Base-by-base conservation (phyloP, 2,888 invertebrate genomes). In the Ormyrus pomaceus region DNA sequence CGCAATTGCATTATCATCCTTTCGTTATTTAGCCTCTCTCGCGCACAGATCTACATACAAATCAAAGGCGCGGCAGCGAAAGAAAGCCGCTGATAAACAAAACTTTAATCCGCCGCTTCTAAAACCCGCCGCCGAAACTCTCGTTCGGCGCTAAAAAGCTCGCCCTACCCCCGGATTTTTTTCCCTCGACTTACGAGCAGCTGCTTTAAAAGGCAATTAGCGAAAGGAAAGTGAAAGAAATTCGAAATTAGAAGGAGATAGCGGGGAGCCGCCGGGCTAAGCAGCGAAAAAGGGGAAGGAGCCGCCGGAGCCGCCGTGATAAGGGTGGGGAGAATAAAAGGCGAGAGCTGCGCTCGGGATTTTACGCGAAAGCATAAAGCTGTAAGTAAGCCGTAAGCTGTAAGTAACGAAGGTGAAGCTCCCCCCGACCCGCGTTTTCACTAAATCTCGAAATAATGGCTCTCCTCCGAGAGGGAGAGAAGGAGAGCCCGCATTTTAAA, bases 361-460 rank as follows among this genome's bases (percentile, higher is more conserved):
- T 83, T 82, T 77, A 80, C 77, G 79, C 77, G 65, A 51, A 69
- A 69, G 70, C 82, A 74, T 82, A 83, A 83, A 83, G 81, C 78
- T 66, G 77, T 75, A 82, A 84, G 81, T 83, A 83, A 84, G 78
- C 76, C 76, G 71, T 66, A 81, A 83, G 78, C 78, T 83, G 82
- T 83, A 80, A 84, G 83, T 84, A 84, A 82, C 82, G 83, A 83
- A 82, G 82, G 77, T 73, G 58, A 65, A 53, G 45, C 55, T 19
- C 68, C 73, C 11, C 75, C 6, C 1, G 6, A 66, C 81, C 9
- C 56, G 11, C 53, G 55, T 77, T 80, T 81, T 81, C 81, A 74
- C 83, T 84, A 82, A 84, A 84, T 84, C 83, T 83, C 82, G 77
- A 82, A 83, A 82, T 83, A 83, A 82, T 83, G 81, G 74, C 78